A percentile compares a stretch with the other conserved stretches of the same genome.
Conservation (phyloP, 2,797 vertebrate genomes). For the Anguilla marmorata region DNA sequence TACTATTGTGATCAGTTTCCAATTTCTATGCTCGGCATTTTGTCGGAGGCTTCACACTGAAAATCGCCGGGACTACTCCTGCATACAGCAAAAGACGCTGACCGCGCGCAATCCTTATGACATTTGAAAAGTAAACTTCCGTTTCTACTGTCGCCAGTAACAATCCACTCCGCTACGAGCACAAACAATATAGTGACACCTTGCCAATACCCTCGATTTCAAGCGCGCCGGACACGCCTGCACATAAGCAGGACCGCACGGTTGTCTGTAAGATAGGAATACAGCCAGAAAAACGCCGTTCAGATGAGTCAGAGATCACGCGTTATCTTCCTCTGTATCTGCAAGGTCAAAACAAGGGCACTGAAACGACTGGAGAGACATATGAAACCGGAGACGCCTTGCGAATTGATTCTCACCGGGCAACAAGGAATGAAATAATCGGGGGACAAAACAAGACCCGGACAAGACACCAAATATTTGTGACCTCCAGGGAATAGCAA, state of each 20-base stretch:
- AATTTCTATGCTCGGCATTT: not conserved
- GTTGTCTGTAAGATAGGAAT: slow-evolving; percentile 1
- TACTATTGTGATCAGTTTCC: not conserved
- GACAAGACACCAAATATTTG: slow-evolving; percentile 25
- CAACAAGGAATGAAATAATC: slow-evolving; percentile 21
- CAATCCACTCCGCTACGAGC: not conserved
- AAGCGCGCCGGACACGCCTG: not conserved
- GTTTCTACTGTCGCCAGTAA: not conserved
- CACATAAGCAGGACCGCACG: not conserved
- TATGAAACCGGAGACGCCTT: slow-evolving; percentile 36
- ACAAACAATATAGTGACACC: not conserved
- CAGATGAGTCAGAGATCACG: slow-evolving; percentile 13
- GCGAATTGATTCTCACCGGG: slow-evolving; percentile 32
- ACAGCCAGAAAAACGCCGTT: not conserved
- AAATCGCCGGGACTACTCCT: not conserved
- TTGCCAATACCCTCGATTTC: not conserved
- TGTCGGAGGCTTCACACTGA: not conserved
- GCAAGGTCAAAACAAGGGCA: slow-evolving; percentile 42
- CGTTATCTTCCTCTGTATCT: slow-evolving; percentile 9
- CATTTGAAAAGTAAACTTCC: not conserved
- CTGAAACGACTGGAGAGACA: slow-evolving; percentile 9
- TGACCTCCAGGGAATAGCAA: slow-evolving; percentile 8
- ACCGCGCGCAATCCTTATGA: not conserved
- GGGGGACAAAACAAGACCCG: slow-evolving; percentile 14
- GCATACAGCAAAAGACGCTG: not conserved